phyloP scores from a whole-genome alignment of 1,140 invertebrate genomes.

The Halesus radiatus region DNA sequence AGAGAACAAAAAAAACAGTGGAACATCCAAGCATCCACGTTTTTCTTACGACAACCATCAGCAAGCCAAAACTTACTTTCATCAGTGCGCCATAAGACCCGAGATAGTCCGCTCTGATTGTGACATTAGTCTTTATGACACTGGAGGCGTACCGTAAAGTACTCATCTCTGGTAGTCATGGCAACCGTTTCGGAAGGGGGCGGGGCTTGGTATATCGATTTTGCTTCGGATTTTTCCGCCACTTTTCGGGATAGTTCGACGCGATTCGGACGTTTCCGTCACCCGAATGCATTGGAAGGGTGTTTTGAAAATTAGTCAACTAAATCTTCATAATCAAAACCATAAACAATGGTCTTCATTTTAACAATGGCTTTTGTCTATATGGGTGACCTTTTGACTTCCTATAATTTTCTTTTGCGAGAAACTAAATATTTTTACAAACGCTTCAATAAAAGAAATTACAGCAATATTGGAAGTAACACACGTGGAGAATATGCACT shows the following conservation, averaged over 20 bases:
- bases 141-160: background rate
- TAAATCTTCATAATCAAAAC: no score
- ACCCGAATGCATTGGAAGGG: constrained; percentile 6
- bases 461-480: no score
- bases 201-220: constrained; percentile 39
- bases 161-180: constrained; percentile 39
- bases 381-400: no score
- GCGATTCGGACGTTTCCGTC: constrained; percentile 11
- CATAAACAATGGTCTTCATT: no score
- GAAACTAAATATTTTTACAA: no score
- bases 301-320: background rate
- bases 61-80: background rate
- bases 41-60: background rate
- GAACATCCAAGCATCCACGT: background rate
- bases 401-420: no score
- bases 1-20: background rate
- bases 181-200: constrained; percentile 41
- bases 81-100: background rate
- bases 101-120: background rate
- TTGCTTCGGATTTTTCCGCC: constrained; percentile 32
- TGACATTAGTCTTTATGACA: constrained; percentile 1
- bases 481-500: no score
- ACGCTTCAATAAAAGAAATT: no score
- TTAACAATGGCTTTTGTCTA: no score
- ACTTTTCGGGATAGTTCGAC: constrained; percentile 3